Evolutionary conservation across 1,140 invertebrate species (phyloP).

Genomic region (Theocolax elegans): DNA sequence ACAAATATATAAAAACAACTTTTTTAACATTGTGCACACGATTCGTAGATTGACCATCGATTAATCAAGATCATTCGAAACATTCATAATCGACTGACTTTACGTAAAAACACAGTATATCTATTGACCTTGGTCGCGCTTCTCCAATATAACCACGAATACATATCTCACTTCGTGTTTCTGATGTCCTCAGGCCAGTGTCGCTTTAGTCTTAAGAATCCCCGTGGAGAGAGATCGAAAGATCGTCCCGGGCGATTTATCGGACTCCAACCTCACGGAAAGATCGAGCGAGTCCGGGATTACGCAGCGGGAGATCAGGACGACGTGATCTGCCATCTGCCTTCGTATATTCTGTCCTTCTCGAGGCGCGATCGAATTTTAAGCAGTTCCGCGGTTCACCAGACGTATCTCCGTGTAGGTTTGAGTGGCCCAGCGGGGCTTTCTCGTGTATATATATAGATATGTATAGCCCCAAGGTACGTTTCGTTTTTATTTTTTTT

Average conservation of each 20-base stretch:
- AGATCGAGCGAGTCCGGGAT: slow-evolving; percentile 8
- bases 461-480: slow-evolving; percentile 6
- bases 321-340: slow-evolving; percentile 32
- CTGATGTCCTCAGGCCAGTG: too few relatives aligned
- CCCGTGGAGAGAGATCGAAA: slow-evolving; percentile 15
- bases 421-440: slow-evolving; percentile 24
- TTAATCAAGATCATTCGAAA: too few relatives aligned
- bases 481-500: neutral
- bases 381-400: slow-evolving; percentile 14
- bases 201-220: neutral
- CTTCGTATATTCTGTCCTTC: neutral
- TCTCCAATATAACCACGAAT: too few relatives aligned
- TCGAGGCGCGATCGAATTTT: slow-evolving; percentile 36
- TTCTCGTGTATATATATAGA: too few relatives aligned
- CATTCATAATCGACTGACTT: too few relatives aligned
- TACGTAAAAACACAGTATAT: too few relatives aligned
- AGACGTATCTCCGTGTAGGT: neutral
- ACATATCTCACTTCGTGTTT: too few relatives aligned
- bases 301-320: slow-evolving; percentile 19
- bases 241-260: slow-evolving; percentile 26
- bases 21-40: too few relatives aligned
- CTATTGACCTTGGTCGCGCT: too few relatives aligned
- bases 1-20: too few relatives aligned
- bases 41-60: too few relatives aligned
- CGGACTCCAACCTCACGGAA: neutral